Evolutionary conservation across 1,140 invertebrate species (phyloP).

Genomic region (Helicoverpa armigera): DNA sequence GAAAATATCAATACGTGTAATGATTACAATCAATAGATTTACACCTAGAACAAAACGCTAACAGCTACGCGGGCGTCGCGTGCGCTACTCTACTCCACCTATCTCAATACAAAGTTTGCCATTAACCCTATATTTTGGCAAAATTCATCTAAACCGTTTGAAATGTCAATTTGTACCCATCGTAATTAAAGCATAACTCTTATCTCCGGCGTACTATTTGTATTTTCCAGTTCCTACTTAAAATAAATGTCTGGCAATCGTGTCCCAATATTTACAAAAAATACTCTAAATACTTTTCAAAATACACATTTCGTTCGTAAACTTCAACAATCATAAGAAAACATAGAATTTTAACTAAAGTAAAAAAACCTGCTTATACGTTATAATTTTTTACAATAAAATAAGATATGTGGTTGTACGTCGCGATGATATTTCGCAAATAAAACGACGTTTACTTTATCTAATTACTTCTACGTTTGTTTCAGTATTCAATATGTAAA

Average conservation of each 20-base stretch:
- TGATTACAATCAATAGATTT: slow-evolving; percentile 69
- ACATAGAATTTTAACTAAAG: slow-evolving; percentile 72
- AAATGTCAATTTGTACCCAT: slow-evolving; percentile 58
- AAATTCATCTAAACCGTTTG: slow-evolving; percentile 44
- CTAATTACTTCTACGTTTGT: slow-evolving; percentile 63
- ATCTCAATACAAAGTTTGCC: slow-evolving; percentile 37
- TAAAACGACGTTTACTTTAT: slow-evolving; percentile 61
- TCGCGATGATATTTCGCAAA: slow-evolving; percentile 31
- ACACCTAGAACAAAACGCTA: slow-evolving; percentile 75
- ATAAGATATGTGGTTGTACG: slow-evolving; percentile 68
- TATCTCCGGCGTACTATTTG: slow-evolving; percentile 41
- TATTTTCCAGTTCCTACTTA: slow-evolving; percentile 60
- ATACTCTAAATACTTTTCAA: slow-evolving; percentile 70
- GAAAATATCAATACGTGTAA: slow-evolving; percentile 68
- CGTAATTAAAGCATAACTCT: slow-evolving; percentile 40
- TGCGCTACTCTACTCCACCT: slow-evolving; percentile 25
- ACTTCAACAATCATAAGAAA: slow-evolving; percentile 76
- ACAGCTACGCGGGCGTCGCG: slow-evolving; percentile 33
- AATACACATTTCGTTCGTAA: slow-evolving; percentile 69
- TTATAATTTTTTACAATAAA: slow-evolving; percentile 65
- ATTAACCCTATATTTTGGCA: slow-evolving; percentile 53
- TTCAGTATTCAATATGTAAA: slow-evolving; percentile 74
- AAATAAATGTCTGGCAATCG: slow-evolving; percentile 72
- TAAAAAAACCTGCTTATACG: slow-evolving; percentile 63
- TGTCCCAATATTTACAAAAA: slow-evolving; percentile 80